A percentile compares a stretch with the other conserved stretches of the same genome.
Conservation (phyloP, 1,140 invertebrate genomes). For the Macrosteles quadrilineatus region DNA sequence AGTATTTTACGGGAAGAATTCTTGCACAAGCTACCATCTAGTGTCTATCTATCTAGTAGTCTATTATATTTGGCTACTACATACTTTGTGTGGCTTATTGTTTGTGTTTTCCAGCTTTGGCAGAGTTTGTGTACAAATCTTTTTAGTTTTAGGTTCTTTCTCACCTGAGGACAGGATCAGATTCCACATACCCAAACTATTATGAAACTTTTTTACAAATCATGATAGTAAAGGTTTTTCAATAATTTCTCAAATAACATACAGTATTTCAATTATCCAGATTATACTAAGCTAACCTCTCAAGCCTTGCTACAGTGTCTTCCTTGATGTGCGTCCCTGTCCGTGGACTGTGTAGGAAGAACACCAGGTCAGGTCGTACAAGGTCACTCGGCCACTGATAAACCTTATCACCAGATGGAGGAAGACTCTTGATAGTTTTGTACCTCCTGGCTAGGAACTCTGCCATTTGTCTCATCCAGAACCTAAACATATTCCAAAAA, state of each 20-base stretch:
- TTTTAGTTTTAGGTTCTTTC: too few species aligned
- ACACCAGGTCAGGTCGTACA: neutral
- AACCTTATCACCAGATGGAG: neutral
- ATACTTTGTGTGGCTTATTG: too few species aligned
- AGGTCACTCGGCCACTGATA: slow-evolving; percentile 1
- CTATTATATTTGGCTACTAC: too few species aligned
- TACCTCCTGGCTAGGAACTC: neutral
- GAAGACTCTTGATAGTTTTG: neutral
- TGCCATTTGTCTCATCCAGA: slow-evolving; percentile 8
- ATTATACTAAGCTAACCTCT: neutral
- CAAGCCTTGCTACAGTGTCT: neutral
- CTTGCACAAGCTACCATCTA: too few species aligned
- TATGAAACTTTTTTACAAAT: neutral
- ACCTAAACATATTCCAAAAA: too few species aligned
- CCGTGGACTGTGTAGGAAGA: neutral
- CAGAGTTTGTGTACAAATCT: too few species aligned
- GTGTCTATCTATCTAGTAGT: too few species aligned
- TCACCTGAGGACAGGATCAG: neutral
- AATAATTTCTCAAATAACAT: neutral
- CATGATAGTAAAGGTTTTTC: neutral
- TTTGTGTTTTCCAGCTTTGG: too few species aligned
- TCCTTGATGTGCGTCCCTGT: neutral
- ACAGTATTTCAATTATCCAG: too few species aligned
- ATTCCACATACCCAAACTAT: neutral
- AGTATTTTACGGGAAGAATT: too few species aligned